Conservation (phyloP, 2,888 invertebrate species). For the Podabrus alpinus region DNA sequence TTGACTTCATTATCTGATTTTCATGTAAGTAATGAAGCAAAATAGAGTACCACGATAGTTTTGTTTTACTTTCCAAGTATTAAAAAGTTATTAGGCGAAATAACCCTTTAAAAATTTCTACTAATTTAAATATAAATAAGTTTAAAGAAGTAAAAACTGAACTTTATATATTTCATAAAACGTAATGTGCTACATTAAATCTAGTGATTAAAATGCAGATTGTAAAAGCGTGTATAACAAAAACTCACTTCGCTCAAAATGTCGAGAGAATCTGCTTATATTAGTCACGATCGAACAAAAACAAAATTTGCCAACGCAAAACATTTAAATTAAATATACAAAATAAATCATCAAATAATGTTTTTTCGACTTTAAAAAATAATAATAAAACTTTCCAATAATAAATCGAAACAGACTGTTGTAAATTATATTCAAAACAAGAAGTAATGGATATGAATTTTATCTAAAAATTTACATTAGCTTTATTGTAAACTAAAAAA, state of each 20-base stretch:
- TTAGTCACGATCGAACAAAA: constrained; percentile 5
- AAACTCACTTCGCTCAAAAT: constrained; percentile 7
- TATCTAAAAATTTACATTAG: neutral
- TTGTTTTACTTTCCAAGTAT: too few relatives aligned
- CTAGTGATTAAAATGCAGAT: constrained; percentile 4
- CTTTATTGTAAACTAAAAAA: neutral
- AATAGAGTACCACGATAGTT: too few relatives aligned
- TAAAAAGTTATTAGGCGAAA: neutral
- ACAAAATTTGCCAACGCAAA: constrained; percentile 1
- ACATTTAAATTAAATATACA: neutral
- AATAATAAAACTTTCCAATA: neutral
- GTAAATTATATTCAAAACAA: neutral
- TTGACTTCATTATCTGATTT: too few relatives aligned
- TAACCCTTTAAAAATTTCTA: neutral
- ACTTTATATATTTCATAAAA: constrained; percentile 1
- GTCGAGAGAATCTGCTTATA: constrained; percentile 2
- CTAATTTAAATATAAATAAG: neutral
- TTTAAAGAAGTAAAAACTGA: neutral
- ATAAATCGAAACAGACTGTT: neutral
- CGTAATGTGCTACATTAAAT: constrained; percentile 5
- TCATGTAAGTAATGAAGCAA: too few relatives aligned
- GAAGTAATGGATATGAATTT: neutral
- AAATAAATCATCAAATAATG: neutral
- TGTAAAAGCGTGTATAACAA: constrained; percentile 6
- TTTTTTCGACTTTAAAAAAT: neutral